A percentile compares a stretch with the other conserved stretches of the same genome.
phyloP scores from a whole-genome alignment of 2,797 vertebrate genomes.

The Macroramphosus scolopax region DNA sequence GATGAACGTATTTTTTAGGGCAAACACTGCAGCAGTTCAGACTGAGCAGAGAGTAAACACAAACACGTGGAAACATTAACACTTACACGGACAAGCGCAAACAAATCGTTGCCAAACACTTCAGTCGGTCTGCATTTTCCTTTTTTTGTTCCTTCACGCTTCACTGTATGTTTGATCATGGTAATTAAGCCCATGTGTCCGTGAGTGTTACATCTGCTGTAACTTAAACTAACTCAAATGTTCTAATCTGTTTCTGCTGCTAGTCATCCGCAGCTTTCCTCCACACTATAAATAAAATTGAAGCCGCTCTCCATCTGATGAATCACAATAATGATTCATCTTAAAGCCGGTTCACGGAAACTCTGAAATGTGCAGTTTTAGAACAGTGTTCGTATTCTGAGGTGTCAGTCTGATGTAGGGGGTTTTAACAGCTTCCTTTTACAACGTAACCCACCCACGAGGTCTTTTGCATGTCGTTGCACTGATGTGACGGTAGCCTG shows the following conservation, averaged over 20 bases:
- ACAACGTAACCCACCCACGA: not conserved
- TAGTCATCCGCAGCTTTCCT: constrained; percentile 19
- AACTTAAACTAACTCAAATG: constrained; percentile 20
- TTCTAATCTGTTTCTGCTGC: constrained; percentile 21
- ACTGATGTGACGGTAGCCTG: not conserved
- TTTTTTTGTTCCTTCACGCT: not conserved
- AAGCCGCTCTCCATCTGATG: constrained; percentile 25
- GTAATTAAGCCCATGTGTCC: constrained; percentile 26
- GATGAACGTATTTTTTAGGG: constrained; percentile 20
- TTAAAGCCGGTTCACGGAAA: constrained; percentile 18
- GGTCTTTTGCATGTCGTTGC: not conserved
- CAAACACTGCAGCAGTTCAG: constrained; percentile 9
- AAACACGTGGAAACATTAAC: constrained; percentile 5
- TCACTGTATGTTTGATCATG: constrained; percentile 25
- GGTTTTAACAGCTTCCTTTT: constrained; percentile 4
- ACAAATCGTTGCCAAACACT: constrained; percentile 18
- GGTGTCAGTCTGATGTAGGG: constrained; percentile 3
- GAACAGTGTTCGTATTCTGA: constrained; percentile 7
- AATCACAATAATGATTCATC: constrained; percentile 56
- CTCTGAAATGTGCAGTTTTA: constrained; percentile 35
- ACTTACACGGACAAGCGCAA: too few species aligned
- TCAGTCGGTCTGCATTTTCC: not conserved
- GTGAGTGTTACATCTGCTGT: constrained; percentile 18
- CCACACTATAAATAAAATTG: constrained; percentile 39
- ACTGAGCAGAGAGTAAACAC: constrained; percentile 33